Evolutionary conservation across 2,113 vertebrate genomes (phyloP), one percentile per base, ranked within the genome.

Genomic region (Cromileptes altivelis): DNA sequence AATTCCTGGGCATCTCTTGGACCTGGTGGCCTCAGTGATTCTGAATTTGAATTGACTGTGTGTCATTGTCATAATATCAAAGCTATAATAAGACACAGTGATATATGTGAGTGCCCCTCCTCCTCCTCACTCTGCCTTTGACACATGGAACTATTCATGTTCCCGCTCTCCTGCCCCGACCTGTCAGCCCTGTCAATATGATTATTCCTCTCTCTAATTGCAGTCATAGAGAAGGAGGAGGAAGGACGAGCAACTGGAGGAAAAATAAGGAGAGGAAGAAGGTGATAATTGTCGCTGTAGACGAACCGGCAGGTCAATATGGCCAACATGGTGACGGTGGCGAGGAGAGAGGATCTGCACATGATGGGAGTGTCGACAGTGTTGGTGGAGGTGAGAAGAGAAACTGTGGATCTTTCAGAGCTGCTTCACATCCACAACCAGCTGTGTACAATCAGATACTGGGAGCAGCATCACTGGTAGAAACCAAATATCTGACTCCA

Each of bases 181-280:
- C 90, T 92, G 93, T 94, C 94, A 94, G 78, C 81, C 56, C 72
- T 91, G 91, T 94, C 94, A 88, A 85, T 88, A 81, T 82, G 90
- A 93, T 92, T 92, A 95, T 91, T 89, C 92, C 76, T 78, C 68
- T 21, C 25, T 88, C 78, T 95, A 93, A 95, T 94, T 94, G 91
- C 91, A 88, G 86, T 76, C 88, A 65, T 61, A 77, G 80, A 87
- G 62, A 53, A 80, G 80, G 21, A n/a, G n/a, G 40, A 89, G 79
- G 77, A 70, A 14, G 56, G 33, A 37, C 6, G 6, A 37, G 33
- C 33, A 37, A 7, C 33, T 37, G 33, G 6, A 75, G 77, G 67
- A 60, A 65, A 37, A 69, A 79, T 70, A n/a, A 74, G 33, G 47
- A 57, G 77, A 57, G 18, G 75, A 14, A 14, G 25, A 27, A 76